A percentile compares a stretch with the other conserved stretches of the same genome.
Evolutionary conservation across 2,113 vertebrate genomes (phyloP).

Genomic region (Serinus canaria): DNA sequence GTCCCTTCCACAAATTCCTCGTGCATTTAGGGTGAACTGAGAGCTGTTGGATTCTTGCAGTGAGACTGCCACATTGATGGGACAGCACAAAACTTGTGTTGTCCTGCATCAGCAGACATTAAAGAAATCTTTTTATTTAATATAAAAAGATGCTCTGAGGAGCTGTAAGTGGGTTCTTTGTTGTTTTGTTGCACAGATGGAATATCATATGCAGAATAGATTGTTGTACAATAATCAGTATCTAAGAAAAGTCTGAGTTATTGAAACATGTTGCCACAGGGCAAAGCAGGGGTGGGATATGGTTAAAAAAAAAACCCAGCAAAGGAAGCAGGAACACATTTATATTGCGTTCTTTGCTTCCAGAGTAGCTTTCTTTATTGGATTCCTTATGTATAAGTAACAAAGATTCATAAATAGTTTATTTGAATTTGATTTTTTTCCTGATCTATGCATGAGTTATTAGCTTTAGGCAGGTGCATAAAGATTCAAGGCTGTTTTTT

Average conservation of each 20-base stretch:
- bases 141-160: not conserved
- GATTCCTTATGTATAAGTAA: slow-evolving; percentile 16
- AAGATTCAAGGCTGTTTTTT: not conserved
- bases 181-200: not conserved
- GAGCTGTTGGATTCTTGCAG: not conserved
- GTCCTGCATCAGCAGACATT: not conserved
- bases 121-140: not conserved
- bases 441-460: not conserved
- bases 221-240: not conserved
- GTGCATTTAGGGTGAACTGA: accelerated
- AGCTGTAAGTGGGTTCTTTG: not conserved
- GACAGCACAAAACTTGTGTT: not conserved
- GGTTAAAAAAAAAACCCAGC: not conserved
- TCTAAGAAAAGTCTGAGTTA: not conserved
- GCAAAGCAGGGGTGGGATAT: not conserved
- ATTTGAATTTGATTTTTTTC: not conserved
- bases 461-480: not conserved
- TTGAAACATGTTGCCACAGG: accelerated
- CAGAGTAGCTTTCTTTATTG: slow-evolving; percentile 4
- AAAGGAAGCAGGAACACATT: not conserved
- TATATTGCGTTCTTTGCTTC: not conserved
- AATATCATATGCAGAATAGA: not conserved
- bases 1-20: accelerated
- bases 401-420: slow-evolving; percentile 12
- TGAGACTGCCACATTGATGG: accelerated